Evolutionary conservation across 2,113 vertebrate species (phyloP).

Genomic region (Seriola aureovittata): DNA sequence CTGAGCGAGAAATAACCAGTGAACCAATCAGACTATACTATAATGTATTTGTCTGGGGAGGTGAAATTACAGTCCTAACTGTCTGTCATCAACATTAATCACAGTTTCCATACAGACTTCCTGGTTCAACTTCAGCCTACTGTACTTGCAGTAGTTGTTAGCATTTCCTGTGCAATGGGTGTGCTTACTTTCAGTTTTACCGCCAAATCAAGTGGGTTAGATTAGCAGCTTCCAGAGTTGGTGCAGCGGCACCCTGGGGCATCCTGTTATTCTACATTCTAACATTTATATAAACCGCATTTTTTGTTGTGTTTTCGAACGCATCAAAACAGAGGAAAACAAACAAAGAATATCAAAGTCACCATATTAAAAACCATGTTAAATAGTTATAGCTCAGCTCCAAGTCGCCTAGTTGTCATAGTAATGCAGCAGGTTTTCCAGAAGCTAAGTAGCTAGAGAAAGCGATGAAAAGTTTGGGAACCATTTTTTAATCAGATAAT

Average conservation of each 20-base stretch:
- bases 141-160: background rate
- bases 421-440: no score
- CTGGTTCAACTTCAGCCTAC: background rate
- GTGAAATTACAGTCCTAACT: background rate
- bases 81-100: background rate
- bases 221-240: background rate
- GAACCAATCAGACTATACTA: background rate
- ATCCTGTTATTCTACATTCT: background rate
- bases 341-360: background rate
- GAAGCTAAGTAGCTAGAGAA: no score
- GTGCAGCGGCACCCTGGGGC: background rate
- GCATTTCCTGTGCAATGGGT: constrained; percentile 23
- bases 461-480: no score
- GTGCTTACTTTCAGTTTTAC: background rate
- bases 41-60: no score
- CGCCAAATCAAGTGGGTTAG: background rate
- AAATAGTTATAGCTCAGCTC: no score
- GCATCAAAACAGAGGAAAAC: background rate
- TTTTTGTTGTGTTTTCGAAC: background rate
- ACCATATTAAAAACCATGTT: no score
- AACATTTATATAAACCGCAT: background rate
- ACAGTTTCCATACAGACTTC: constrained; percentile 28
- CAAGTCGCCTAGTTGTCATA: no score
- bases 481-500: no score
- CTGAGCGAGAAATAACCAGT: background rate